A percentile compares a stretch with the other conserved stretches of the same genome.
phyloP scores from a whole-genome alignment of 2,113 vertebrate genomes.

The Egretta garzetta region DNA sequence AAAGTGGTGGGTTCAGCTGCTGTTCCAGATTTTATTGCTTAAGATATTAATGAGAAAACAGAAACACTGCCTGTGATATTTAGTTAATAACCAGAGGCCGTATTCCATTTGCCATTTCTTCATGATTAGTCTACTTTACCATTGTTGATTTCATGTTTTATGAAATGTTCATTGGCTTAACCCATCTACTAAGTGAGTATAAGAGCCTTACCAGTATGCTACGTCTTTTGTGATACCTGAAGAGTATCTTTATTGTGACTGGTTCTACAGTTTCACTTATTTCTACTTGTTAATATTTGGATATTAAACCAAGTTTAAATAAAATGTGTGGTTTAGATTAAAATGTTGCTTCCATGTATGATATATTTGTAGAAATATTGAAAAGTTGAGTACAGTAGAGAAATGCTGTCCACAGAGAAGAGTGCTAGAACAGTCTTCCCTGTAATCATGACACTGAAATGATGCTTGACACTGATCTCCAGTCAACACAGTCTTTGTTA shows the following conservation, averaged over 20 bases:
- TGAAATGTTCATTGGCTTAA: neutral
- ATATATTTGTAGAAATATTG: neutral
- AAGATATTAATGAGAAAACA: constrained; percentile 39
- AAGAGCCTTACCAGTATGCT: neutral
- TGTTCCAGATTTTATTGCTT: neutral
- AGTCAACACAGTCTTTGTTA: neutral
- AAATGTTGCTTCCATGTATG: neutral
- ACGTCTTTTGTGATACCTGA: neutral
- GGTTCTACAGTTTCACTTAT: neutral
- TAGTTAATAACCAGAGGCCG: neutral
- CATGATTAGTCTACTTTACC: neutral
- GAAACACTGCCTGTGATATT: neutral
- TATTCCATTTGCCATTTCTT: neutral
- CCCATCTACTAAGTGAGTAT: neutral
- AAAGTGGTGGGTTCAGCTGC: neutral
- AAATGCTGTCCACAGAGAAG: neutral
- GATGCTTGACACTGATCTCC: neutral
- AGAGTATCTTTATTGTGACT: neutral
- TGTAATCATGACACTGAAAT: neutral
- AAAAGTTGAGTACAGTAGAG: neutral
- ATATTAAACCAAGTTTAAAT: neutral
- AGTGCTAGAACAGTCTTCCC: neutral
- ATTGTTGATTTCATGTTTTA: neutral
- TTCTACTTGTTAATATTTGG: neutral
- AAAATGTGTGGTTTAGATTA: neutral